Evolutionary conservation across 2,797 vertebrate species (phyloP).

Genomic region (Malacoctenus gilli): DNA sequence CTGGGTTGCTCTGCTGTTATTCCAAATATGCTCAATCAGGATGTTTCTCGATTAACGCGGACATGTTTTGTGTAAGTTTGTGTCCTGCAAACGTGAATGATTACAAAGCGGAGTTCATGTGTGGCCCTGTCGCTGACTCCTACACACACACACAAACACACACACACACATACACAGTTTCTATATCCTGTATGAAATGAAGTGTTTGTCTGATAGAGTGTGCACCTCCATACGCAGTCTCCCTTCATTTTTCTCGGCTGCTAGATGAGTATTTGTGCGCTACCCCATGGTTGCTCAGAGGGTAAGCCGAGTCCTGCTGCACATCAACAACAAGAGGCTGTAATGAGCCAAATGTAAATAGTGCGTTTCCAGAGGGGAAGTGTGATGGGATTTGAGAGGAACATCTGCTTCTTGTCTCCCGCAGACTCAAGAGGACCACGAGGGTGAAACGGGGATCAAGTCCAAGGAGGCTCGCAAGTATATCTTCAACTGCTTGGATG

Average conservation of each 20-base stretch:
- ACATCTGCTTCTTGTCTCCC: constrained; percentile 79
- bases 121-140: too few relatives aligned
- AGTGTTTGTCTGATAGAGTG: constrained; percentile 14
- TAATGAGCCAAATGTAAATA: constrained; percentile 78
- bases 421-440: constrained; percentile 97
- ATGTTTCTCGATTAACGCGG: constrained; percentile 31
- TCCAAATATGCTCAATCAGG: constrained; percentile 40
- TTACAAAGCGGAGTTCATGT: neutral
- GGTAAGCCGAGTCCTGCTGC: constrained; percentile 71
- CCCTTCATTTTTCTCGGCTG: constrained; percentile 30
- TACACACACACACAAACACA: too few relatives aligned
- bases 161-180: too few relatives aligned
- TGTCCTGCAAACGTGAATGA: neutral
- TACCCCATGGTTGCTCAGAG: constrained; percentile 71
- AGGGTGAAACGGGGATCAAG: constrained; percentile 98
- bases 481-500: constrained; percentile 99
- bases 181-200: too few relatives aligned
- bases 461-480: constrained; percentile 99
- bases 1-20: constrained; percentile 36
- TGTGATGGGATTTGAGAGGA: constrained; percentile 65
- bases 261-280: constrained; percentile 63
- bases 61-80: constrained; percentile 27
- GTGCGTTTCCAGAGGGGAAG: constrained; percentile 71
- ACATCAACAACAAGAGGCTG: constrained; percentile 69
- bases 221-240: constrained; percentile 11